A percentile compares a stretch with the other conserved stretches of the same genome.
phyloP scores from a whole-genome alignment of 2,888 invertebrate genomes.

The Ornithoptera priamus region DNA sequence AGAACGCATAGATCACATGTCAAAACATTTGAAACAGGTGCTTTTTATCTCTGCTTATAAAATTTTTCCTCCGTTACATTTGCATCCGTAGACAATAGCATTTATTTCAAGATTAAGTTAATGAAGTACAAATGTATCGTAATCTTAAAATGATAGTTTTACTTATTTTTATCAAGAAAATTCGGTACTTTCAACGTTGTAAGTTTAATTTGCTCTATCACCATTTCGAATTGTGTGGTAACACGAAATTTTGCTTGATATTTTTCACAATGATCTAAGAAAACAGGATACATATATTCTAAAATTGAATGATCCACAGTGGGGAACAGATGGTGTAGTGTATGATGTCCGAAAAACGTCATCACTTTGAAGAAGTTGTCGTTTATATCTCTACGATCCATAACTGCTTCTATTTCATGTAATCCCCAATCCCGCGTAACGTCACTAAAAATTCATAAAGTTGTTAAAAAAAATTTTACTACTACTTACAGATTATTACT shows the following conservation, averaged over 20 bases:
- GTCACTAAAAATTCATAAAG: slow-evolving; percentile 53
- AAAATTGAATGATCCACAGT: slow-evolving; percentile 87
- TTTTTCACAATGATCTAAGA: slow-evolving; percentile 81
- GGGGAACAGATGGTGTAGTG: slow-evolving; percentile 89
- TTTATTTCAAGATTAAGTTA: neutral
- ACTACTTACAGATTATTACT: neutral
- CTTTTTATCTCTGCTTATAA: too few species aligned
- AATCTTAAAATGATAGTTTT: neutral
- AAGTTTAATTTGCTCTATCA: slow-evolving; percentile 60
- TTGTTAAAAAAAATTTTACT: slow-evolving; percentile 9
- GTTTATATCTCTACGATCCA: slow-evolving; percentile 85
- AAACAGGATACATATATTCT: slow-evolving; percentile 81
- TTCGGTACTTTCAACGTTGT: slow-evolving; percentile 53
- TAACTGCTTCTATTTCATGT: slow-evolving; percentile 86
- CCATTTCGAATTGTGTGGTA: slow-evolving; percentile 56
- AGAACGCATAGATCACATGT: too few species aligned
- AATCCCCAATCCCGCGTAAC: slow-evolving; percentile 86
- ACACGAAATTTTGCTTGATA: slow-evolving; percentile 77
- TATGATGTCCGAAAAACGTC: slow-evolving; percentile 88
- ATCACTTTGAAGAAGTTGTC: slow-evolving; percentile 82
- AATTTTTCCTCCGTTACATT: too few species aligned
- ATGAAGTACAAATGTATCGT: neutral
- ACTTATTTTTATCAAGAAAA: slow-evolving; percentile 36
- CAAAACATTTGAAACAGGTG: too few species aligned
- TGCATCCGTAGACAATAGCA: neutral